These are phyloP conservation scores for Bombyx mandarina DNA, from an alignment of 1,140 invertebrate genomes.

Conservation along the genomic window DNA sequence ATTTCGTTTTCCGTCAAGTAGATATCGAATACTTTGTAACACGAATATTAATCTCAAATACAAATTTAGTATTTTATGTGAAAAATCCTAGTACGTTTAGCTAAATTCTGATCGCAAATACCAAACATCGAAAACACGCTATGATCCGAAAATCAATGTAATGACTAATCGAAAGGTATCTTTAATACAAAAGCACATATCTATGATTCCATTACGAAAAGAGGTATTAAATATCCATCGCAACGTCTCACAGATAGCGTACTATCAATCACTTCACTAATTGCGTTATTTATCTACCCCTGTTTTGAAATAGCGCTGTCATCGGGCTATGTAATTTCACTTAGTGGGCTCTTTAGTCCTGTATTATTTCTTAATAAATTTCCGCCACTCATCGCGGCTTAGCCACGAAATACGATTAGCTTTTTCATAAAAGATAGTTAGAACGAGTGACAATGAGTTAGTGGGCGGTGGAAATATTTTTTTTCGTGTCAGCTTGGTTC, in stretches of 20 bases:
- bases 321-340: slow-evolving; percentile 53
- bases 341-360: slow-evolving; percentile 38
- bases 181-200: background rate
- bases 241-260: slow-evolving; percentile 19
- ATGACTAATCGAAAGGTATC: background rate
- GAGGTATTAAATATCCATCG: slow-evolving; percentile 23
- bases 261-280: slow-evolving; percentile 57
- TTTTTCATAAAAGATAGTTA: slow-evolving; percentile 2
- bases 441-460: slow-evolving; percentile 1
- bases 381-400: slow-evolving; percentile 20
- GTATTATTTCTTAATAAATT: slow-evolving; percentile 33
- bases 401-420: slow-evolving; percentile 11
- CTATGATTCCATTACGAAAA: slow-evolving; percentile 3
- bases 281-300: slow-evolving; percentile 51
- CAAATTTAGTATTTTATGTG: too few relatives aligned
- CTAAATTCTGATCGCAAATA: too few relatives aligned
- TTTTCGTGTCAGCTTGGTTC: too few relatives aligned
- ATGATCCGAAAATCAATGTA: background rate
- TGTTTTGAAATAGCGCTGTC: slow-evolving; percentile 43
- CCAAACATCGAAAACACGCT: background rate
- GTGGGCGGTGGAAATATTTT: background rate
- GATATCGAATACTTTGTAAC: too few relatives aligned
- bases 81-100: too few relatives aligned
- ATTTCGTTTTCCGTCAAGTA: too few relatives aligned
- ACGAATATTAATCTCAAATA: too few relatives aligned